Conservation (phyloP, 2,113 vertebrate genomes). For the Ahaetulla prasina region DNA sequence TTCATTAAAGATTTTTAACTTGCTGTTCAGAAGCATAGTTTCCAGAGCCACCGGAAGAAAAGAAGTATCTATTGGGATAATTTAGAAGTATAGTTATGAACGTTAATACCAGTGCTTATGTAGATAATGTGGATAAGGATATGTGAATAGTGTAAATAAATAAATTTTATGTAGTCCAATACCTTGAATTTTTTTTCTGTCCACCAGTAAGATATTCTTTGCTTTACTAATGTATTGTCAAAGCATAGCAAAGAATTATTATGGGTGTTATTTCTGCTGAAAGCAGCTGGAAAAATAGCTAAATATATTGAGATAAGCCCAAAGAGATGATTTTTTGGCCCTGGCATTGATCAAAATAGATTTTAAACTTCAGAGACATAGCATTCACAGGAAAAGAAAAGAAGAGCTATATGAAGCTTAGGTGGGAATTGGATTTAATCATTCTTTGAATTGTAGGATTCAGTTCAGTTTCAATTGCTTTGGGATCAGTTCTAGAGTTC, state of each 20-base stretch:
- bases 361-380: not conserved
- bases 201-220: not conserved
- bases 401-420: not conserved
- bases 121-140: conserved; percentile 11
- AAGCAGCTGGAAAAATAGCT: not conserved
- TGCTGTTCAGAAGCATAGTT: not conserved
- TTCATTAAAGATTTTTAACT: not conserved
- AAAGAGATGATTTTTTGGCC: not conserved
- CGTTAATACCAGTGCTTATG: not conserved
- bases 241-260: not conserved
- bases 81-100: not conserved
- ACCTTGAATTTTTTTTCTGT: not conserved
- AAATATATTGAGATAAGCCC: not conserved
- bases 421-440: not conserved
- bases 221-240: not conserved
- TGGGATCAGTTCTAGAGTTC: not conserved
- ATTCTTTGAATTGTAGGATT: not conserved
- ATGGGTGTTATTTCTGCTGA: not conserved
- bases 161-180: not conserved
- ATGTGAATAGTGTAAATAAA: conserved; percentile 25
- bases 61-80: not conserved
- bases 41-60: not conserved
- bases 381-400: not conserved
- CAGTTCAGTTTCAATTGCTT: not conserved
- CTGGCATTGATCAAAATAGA: not conserved